Percentiles rank a stretch among this genome's conserved stretches.
phyloP scores from a whole-genome alignment of 2,113 vertebrate species.

The Ovis aries region ARS-UI_Ramb_v3.0 NC_056060.1:68042501-68043000 shows the following conservation, averaged over 20 bases:
- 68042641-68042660: neutral
- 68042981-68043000: neutral
- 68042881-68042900: neutral
- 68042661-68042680: neutral
- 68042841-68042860: neutral
- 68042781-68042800: neutral
- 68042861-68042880: neutral
- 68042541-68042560: neutral
- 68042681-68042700: neutral
- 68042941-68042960: neutral
- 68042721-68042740: neutral
- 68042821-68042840: neutral
- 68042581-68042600: neutral
- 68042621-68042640: neutral
- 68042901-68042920: neutral
- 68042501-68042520: neutral
- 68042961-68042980: neutral
- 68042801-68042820: neutral
- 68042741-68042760: neutral
- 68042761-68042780: neutral
- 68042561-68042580: neutral
- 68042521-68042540: neutral
- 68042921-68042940: neutral
- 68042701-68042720: neutral
- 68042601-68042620: neutral